These are phyloP conservation scores for Sepiola atlantica DNA, from an alignment of 2,888 invertebrate species.

Conservation along the genomic window DNA sequence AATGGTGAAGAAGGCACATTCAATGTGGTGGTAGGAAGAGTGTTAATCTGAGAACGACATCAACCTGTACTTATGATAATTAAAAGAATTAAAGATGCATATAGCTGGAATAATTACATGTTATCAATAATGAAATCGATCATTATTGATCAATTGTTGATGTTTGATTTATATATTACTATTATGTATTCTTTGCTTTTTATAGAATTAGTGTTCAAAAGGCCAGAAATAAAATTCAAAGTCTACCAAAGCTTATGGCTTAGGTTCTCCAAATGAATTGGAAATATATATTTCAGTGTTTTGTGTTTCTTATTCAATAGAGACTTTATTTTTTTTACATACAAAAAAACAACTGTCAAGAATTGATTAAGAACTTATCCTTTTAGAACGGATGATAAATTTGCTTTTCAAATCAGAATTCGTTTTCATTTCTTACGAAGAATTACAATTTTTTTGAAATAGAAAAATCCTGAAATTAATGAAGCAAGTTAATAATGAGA, in stretches of 20 bases:
- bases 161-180: neutral
- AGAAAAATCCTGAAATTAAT: neutral
- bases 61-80: neutral
- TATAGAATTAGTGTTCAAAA: neutral
- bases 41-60: neutral
- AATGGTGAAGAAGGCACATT: constrained; percentile 21
- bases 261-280: neutral
- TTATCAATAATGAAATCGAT: neutral
- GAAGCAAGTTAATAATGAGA: neutral
- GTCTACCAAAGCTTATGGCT: neutral
- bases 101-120: neutral
- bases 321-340: neutral
- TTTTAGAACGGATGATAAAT: neutral
- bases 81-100: neutral
- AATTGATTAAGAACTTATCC: neutral
- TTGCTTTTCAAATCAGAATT: neutral
- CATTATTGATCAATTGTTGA: neutral
- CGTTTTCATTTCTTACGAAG: neutral
- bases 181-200: neutral
- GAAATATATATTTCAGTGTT: neutral
- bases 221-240: neutral
- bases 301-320: neutral
- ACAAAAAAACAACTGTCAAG: neutral
- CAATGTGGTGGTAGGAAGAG: neutral
- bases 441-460: neutral